Percentiles rank a stretch among this genome's conserved stretches.
Evolutionary conservation across 1,140 invertebrate species (phyloP).

Genomic region (Brachionus sp.): DNA sequence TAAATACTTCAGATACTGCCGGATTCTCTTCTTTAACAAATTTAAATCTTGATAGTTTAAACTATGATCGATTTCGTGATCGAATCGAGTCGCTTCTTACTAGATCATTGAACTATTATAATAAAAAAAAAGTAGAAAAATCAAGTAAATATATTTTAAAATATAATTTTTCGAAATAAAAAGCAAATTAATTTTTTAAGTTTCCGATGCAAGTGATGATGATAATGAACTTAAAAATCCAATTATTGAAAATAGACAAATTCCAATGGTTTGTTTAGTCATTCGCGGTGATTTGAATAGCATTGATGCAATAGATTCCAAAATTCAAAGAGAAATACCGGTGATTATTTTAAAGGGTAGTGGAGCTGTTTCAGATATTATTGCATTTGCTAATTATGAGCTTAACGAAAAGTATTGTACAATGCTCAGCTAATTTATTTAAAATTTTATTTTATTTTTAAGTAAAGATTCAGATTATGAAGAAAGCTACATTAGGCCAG

Average conservation of each 20-base stretch:
- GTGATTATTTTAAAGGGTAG: conserved; percentile 59
- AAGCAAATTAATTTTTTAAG: neutral
- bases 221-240: neutral
- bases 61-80: conserved; percentile 36
- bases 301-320: conserved; percentile 55
- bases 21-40: neutral
- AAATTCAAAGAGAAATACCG: conserved; percentile 58
- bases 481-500: conserved; percentile 58
- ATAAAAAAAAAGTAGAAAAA: neutral
- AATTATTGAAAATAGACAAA: conserved; percentile 41
- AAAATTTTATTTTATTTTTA: neutral
- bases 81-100: conserved; percentile 25
- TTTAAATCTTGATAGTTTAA: neutral
- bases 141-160: neutral
- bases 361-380: conserved; percentile 58
- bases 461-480: conserved; percentile 52
- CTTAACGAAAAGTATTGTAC: conserved; percentile 52
- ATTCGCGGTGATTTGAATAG: conserved; percentile 58
- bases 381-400: conserved; percentile 58
- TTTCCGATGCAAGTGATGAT: conserved; percentile 16
- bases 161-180: neutral
- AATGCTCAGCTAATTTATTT: neutral
- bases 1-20: neutral
- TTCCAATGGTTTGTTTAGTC: conserved; percentile 60
- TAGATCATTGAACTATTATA: conserved; percentile 25